Evolutionary conservation across 2,888 invertebrate species (phyloP).

Genomic region (Macrosoma leucophasiata): DNA sequence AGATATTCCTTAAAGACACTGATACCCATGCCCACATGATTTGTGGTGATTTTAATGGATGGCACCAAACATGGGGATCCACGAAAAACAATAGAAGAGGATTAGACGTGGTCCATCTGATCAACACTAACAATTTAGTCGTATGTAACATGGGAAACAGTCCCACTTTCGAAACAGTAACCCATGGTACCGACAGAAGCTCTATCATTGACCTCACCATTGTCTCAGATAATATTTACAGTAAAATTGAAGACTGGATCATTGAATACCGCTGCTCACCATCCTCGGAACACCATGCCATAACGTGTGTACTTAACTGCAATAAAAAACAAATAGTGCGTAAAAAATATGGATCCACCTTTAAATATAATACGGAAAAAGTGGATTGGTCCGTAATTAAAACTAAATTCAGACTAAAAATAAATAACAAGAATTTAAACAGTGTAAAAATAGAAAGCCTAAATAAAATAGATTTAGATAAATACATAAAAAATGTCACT

Average conservation of each 20-base stretch:
- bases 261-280: neutral
- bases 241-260: neutral
- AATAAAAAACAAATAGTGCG: neutral
- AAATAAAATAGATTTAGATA: neutral
- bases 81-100: conserved; percentile 1
- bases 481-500: no score
- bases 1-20: no score
- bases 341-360: neutral
- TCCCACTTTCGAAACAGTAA: conserved; percentile 1
- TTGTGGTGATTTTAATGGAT: conserved; percentile 1
- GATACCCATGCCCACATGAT: no score
- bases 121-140: neutral
- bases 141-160: neutral
- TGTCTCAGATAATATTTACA: no score
- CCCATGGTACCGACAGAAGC: neutral
- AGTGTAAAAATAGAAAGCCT: neutral
- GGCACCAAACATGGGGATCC: neutral
- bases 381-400: neutral
- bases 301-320: neutral
- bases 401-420: neutral
- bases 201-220: conserved; percentile 4
- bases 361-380: neutral
- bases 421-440: neutral
- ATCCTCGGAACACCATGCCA: no score
- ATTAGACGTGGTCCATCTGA: neutral